Conservation (phyloP, 2,888 invertebrate genomes). For the Omphaloscelis lunosa region DNA sequence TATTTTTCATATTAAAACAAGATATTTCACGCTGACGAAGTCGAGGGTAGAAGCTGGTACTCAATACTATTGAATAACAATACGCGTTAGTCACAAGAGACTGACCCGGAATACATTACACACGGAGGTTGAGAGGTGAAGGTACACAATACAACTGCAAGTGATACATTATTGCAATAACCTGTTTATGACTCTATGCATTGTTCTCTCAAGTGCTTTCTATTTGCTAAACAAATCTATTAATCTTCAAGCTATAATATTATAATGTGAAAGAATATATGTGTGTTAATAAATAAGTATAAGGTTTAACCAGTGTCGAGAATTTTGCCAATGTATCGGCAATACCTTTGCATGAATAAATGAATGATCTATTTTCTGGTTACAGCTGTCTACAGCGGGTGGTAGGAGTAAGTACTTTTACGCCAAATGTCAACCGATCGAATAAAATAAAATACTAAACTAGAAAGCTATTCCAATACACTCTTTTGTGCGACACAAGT, state of each 20-base stretch:
- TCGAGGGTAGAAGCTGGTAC: not conserved
- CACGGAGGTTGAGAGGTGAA: slow-evolving; percentile 1
- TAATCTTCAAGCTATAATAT: not conserved
- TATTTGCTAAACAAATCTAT: not conserved
- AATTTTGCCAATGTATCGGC: not conserved
- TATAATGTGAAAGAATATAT: not conserved
- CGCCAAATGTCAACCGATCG: not conserved
- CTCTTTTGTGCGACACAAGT: slow-evolving; percentile 27
- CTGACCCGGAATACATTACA: not conserved
- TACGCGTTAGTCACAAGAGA: not conserved
- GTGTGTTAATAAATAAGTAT: not conserved
- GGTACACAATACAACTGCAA: not conserved
- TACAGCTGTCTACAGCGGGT: not conserved
- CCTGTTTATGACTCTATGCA: not conserved
- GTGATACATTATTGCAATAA: not conserved
- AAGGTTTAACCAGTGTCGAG: not conserved
- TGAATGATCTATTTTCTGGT: not conserved
- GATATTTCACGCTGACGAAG: no score
- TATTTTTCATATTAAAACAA: no score
- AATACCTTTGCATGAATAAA: not conserved
- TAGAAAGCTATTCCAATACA: slow-evolving; percentile 26
- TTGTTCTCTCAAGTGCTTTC: slow-evolving; percentile 16
- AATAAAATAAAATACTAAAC: slow-evolving; percentile 19
- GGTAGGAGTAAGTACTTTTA: not conserved
- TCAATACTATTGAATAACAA: slow-evolving; percentile 11